Conservation (phyloP, 2,888 invertebrate species). For the Lottia scabra region DNA sequence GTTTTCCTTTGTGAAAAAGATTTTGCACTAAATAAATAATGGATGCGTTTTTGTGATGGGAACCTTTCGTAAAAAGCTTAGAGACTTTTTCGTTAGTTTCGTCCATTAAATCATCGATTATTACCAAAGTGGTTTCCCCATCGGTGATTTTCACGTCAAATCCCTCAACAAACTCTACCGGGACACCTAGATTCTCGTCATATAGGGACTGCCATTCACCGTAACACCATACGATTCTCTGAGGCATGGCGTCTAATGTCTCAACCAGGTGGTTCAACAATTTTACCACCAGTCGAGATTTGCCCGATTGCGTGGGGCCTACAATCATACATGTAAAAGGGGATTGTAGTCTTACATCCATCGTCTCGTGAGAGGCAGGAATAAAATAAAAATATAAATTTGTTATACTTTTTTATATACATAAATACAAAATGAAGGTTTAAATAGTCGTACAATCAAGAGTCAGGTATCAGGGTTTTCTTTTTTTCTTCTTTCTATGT, state of each 20-base stretch:
- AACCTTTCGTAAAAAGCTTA: conserved; percentile 14
- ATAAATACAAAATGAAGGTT: no score
- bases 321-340: not conserved
- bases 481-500: no score
- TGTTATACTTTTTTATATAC: no score
- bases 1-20: conserved; percentile 15
- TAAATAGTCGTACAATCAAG: no score
- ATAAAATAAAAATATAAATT: no score
- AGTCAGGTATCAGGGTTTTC: no score
- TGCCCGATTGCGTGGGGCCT: not conserved
- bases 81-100: conserved; percentile 6
- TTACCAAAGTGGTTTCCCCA: not conserved
- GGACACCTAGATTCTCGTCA: no score
- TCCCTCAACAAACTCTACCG: conserved; percentile 7
- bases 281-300: not conserved
- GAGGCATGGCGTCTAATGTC: not conserved
- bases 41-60: conserved; percentile 8
- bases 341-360: not conserved
- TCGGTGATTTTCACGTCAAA: not conserved
- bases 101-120: conserved; percentile 13
- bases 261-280: not conserved
- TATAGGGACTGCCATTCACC: conserved; percentile 11
- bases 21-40: conserved; percentile 11
- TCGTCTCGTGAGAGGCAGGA: no score
- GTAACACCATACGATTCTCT: conserved; percentile 10